phyloP scores from a whole-genome alignment of 2,888 invertebrate genomes.

The Luffia ferchaultella region DNA sequence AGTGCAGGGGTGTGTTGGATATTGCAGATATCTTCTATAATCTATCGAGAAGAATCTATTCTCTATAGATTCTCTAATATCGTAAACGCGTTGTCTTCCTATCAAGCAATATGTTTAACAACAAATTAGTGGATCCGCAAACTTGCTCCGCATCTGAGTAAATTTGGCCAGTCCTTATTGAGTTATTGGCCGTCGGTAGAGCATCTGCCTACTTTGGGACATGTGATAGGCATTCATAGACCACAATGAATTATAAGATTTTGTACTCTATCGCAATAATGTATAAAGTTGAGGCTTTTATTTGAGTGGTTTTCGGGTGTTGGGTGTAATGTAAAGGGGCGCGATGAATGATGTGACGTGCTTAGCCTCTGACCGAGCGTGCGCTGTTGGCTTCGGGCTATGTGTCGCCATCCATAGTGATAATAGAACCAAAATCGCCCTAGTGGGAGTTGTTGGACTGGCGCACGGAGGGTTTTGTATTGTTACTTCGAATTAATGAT shows the following conservation, averaged over 20 bases:
- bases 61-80: no score
- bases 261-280: background rate
- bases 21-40: no score
- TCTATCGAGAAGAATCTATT: no score
- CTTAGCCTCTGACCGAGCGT: conserved; percentile 38
- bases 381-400: background rate
- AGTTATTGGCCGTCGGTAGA: conserved; percentile 55
- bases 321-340: conserved; percentile 33
- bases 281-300: no score
- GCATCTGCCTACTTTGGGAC: conserved; percentile 21
- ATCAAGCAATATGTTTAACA: conserved; percentile 53
- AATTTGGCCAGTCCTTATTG: conserved; percentile 60
- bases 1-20: no score
- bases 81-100: conserved; percentile 14
- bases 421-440: no score
- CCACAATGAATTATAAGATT: background rate
- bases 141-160: conserved; percentile 51
- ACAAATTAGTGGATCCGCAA: conserved; percentile 51
- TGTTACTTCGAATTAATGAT: no score
- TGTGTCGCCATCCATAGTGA: background rate
- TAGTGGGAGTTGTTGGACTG: no score
- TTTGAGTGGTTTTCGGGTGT: conserved; percentile 19
- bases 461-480: no score
- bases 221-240: conserved; percentile 2
- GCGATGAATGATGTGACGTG: conserved; percentile 53